Evolutionary conservation across 1,140 invertebrate species (phyloP).

Genomic region (Sipha flava): DNA sequence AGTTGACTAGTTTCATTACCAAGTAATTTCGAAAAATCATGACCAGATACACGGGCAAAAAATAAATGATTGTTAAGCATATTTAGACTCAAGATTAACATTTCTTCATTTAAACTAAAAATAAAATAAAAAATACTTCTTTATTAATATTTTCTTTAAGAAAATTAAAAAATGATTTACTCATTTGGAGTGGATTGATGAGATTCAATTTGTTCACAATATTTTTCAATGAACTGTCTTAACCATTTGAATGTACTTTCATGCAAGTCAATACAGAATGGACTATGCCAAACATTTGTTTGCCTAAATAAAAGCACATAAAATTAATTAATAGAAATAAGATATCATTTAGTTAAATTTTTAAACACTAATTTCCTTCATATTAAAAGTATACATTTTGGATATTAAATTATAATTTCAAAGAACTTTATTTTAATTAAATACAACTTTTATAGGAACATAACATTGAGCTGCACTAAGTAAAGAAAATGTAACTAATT

Average conservation of each 20-base stretch:
- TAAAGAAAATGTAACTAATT: too few species aligned
- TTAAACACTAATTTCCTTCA: too few species aligned
- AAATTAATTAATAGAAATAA: background rate
- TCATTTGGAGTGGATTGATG: conserved; percentile 27
- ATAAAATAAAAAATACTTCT: background rate
- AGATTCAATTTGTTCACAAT: conserved; percentile 49
- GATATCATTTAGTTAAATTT: background rate
- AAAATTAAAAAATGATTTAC: conserved; percentile 13
- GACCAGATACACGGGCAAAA: conserved; percentile 47
- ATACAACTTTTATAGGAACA: too few species aligned
- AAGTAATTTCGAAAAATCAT: conserved; percentile 46
- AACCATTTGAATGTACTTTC: conserved; percentile 53
- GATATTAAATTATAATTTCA: too few species aligned
- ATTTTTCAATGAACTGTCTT: conserved; percentile 52
- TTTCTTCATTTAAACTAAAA: conserved; percentile 46
- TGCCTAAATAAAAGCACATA: too few species aligned
- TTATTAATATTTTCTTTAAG: background rate
- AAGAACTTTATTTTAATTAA: too few species aligned
- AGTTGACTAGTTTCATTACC: conserved; percentile 50
- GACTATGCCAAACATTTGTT: conserved; percentile 44
- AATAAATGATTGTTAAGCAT: conserved; percentile 54
- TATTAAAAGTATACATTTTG: too few species aligned
- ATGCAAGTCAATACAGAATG: conserved; percentile 57
- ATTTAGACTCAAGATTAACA: conserved; percentile 52
- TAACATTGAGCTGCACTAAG: too few species aligned